Evolutionary conservation across 2,888 invertebrate genomes (phyloP), one percentile per base, ranked within the genome.

Genomic region (Conus canariensis): DNA sequence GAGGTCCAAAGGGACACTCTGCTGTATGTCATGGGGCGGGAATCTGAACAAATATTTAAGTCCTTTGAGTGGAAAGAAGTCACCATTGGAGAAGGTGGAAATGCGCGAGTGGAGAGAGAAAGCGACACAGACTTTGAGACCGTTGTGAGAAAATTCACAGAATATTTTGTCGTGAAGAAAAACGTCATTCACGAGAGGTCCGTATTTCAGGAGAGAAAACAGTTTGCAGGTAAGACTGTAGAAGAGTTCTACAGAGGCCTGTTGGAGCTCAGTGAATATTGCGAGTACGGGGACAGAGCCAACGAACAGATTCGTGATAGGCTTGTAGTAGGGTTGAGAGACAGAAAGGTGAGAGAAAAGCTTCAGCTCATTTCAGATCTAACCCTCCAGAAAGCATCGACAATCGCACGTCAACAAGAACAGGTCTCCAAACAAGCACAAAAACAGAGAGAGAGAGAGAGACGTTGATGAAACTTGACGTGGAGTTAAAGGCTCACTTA

Each of bases 1-100:
- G 70, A 70, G 16, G 22, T 70, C 6, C 70, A 70, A 19, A 10
- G 70, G 6, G 70, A 70, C 70, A 70, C 70, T 93, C 92, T 92
- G 12, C 16, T 82, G 12, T 82, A 82, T 22, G 12, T 22, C 45
- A 82, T 82, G 80, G 80, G 80, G 5, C 25, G 16, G 9, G 80
- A 82, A 82, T 82, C 30, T 19, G 80, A 82, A 45, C 7, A 82
- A 16, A 30, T 82, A 6, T 82, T 30, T 22, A 8, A 30, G 25
- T 14, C 12, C 10, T 82, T 82, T 14, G 70, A 19, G 12, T 70
- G 12, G 19, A 19, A 19, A 6, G 70, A 70, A 70, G 22, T 10
- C 6, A 22, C 70, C 70, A 6, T 22, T 19, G 70, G 70, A 6
- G 70, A 70, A 19, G 70, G 70, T 19, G 70, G 12, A 19, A 7